Conservation (phyloP, 2,888 invertebrate species). For the Epistrophe grossulariae region DNA sequence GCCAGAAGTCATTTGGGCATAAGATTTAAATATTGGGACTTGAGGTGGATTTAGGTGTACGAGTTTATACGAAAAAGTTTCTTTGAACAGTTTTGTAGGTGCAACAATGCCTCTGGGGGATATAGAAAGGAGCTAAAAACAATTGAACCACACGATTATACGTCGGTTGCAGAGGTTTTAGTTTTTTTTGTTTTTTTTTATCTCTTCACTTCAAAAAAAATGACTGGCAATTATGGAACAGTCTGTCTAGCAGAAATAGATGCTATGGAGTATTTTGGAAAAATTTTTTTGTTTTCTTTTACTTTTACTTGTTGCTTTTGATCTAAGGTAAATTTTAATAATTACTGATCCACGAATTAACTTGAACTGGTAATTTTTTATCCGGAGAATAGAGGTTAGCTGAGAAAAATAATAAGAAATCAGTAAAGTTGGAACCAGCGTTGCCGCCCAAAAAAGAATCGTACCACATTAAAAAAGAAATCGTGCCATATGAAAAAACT, state of each 20-base stretch:
- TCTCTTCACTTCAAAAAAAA: conserved; percentile 25
- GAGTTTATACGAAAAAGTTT: neutral
- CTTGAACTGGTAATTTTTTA: too few species aligned
- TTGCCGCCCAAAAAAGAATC: too few species aligned
- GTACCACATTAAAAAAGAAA: too few species aligned
- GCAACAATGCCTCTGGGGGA: conserved; percentile 39
- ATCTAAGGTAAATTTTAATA: too few species aligned
- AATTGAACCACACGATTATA: conserved; percentile 60
- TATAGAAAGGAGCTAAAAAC: conserved; percentile 25
- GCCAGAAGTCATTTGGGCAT: conserved; percentile 48
- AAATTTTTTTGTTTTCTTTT: too few species aligned
- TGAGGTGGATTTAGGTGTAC: conserved; percentile 3
- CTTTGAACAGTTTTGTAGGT: conserved; percentile 48
- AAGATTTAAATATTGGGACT: conserved; percentile 62
- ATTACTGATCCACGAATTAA: too few species aligned
- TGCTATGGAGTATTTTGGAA: too few species aligned
- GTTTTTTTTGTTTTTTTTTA: neutral
- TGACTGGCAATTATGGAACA: conserved; percentile 53
- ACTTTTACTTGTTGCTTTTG: too few species aligned
- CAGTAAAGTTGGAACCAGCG: too few species aligned
- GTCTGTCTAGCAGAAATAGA: neutral
- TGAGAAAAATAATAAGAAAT: too few species aligned
- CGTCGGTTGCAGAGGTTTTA: conserved; percentile 36
- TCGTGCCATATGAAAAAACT: too few species aligned
- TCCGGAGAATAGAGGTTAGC: too few species aligned